phyloP scores from a whole-genome alignment of 2,113 vertebrate species.

The Lates calcarifer region DNA sequence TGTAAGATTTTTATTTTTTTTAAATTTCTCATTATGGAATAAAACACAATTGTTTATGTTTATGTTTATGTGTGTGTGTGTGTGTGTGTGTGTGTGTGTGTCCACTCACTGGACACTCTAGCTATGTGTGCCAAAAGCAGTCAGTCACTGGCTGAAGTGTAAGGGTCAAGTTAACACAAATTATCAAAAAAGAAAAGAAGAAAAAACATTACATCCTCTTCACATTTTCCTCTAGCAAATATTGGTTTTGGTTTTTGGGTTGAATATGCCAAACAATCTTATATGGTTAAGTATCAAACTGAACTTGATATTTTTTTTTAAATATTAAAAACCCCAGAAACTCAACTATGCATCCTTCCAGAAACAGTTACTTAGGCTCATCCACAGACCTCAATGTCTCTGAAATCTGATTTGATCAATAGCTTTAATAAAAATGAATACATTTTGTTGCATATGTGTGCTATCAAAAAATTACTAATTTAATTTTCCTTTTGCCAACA shows the following conservation, averaged over 20 bases:
- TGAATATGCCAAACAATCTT: not conserved
- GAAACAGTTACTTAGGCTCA: not conserved
- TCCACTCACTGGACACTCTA: not conserved
- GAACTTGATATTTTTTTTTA: too few species aligned
- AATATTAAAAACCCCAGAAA: too few species aligned
- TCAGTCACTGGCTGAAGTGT: too few species aligned
- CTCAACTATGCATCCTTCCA: not conserved
- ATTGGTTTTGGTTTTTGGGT: not conserved
- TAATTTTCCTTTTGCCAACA: not conserved
- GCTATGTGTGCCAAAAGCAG: not conserved
- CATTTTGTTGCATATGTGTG: not conserved
- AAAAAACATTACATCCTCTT: not conserved
- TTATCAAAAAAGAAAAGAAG: not conserved
- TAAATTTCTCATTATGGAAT: not conserved
- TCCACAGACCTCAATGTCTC: too few species aligned
- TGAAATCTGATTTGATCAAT: not conserved
- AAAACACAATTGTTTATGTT: not conserved
- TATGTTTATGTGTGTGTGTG: not conserved
- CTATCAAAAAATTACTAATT: not conserved
- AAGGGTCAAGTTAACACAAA: not conserved
- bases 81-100: constrained; percentile 5
- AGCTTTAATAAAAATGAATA: not conserved
- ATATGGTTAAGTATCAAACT: too few species aligned
- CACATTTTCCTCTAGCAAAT: too few species aligned
- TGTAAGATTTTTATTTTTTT: not conserved